Base-by-base conservation (phyloP, 2,113 vertebrate species). In the Prunella fulvescens region DNA sequence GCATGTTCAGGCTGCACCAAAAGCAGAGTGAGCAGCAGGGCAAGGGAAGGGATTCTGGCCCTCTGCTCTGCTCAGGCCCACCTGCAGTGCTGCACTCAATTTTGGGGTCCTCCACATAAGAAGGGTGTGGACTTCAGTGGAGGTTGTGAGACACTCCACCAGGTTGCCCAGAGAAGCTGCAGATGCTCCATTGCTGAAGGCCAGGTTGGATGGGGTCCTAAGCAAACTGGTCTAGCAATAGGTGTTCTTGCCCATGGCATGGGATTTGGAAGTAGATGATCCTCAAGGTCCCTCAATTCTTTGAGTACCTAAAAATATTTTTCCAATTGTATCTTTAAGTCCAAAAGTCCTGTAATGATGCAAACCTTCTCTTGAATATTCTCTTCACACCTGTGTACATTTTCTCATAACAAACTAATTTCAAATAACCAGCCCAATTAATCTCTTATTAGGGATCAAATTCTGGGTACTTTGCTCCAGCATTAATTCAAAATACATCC, bases 301-400 rank as follows among this genome's bases (percentile, higher is more conserved):
- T 6, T 25, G 19, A 53, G 11, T 14, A n/a, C 3, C 12, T 65
- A 72, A 80, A 80, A 92, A 35, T 53, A 53, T 61, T 65, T 90
- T 74, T 84, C 65, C 35, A 73, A 22, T 61, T 89, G 14, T 56
- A 57, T 71, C 31, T 90, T 95, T 83, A 57, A 89, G 73, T 48
- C 25, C 51, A 58, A 54, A 95, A 74, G 66, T 67, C 19, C 19
- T 57, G 19, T 42, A 91, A 60, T 1, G 7, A 73, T 39, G 12
- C 7, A 91, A 77, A 76, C 4, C 19, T 82, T 67, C 54, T 91
- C 57, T 39, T 48, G 25, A 86, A 82, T 2, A 7, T 53, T 73
- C 61, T 65, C 26, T 74, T 67, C 33, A 20, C 31, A 56, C 70
- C n/a, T 14, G 1, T 53, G 15, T 47, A 70, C 7, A 35, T 87